These are phyloP conservation scores for Lucilia cuprina DNA, from an alignment of 1,140 invertebrate genomes.

Conservation along the genomic window DNA sequence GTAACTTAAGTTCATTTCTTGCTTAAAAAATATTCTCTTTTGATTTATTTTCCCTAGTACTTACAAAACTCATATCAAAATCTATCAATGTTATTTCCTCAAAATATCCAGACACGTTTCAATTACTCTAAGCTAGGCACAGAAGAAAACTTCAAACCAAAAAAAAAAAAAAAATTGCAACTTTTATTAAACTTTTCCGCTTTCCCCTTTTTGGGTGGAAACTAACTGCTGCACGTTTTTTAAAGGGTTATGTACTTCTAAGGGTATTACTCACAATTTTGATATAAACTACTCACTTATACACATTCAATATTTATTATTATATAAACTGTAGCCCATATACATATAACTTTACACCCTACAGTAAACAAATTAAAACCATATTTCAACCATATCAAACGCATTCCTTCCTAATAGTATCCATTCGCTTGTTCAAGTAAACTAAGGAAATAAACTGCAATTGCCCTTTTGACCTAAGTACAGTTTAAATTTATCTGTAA, in stretches of 20 bases:
- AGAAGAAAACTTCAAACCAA: neutral
- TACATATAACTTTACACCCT: too few species aligned
- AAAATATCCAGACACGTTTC: neutral
- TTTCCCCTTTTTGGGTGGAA: neutral
- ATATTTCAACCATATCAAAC: too few species aligned
- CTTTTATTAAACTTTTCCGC: neutral
- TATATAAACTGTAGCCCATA: neutral
- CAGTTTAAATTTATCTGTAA: too few species aligned
- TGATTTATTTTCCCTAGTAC: neutral
- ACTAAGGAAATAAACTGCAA: too few species aligned
- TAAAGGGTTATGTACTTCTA: neutral
- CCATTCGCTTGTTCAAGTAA: too few species aligned
- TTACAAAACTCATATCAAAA: neutral
- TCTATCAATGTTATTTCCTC: neutral
- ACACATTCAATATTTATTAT: neutral
- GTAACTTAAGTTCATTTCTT: too few species aligned
- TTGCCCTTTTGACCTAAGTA: too few species aligned
- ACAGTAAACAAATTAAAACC: too few species aligned
- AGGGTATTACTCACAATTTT: neutral
- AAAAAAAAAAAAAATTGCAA: neutral
- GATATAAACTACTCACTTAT: neutral
- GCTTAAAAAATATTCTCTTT: neutral
- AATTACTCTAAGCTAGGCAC: neutral
- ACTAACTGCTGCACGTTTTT: neutral
- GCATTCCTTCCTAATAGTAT: too few species aligned